Evolutionary conservation across 2,113 vertebrate genomes (phyloP).

Genomic region (Dissostichus mawsoni): DNA sequence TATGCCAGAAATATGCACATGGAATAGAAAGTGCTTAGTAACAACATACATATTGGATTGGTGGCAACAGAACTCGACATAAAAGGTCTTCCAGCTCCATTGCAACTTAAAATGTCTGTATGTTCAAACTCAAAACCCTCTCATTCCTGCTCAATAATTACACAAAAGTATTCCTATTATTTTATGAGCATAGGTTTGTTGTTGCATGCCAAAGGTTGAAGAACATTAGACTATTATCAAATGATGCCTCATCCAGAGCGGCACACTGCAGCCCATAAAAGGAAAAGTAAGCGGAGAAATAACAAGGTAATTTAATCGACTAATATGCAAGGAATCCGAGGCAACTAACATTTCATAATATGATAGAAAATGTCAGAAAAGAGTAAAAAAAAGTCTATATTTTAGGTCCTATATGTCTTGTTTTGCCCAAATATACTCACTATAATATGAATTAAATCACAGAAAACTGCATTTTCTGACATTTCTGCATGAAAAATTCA

Average conservation of each 20-base stretch:
- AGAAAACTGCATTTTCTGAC: too few relatives aligned
- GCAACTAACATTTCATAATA: too few relatives aligned
- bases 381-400: too few relatives aligned
- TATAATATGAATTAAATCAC: too few relatives aligned
- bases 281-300: constrained; percentile 7
- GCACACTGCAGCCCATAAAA: constrained; percentile 15
- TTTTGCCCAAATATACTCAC: too few relatives aligned
- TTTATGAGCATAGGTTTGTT: background rate
- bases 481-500: too few relatives aligned
- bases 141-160: constrained; percentile 12
- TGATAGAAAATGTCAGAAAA: too few relatives aligned
- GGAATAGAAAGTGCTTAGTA: background rate
- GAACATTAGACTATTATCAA: background rate
- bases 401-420: too few relatives aligned
- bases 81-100: too few relatives aligned
- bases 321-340: background rate
- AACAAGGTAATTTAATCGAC: constrained; percentile 8
- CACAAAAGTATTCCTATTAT: constrained; percentile 11
- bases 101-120: constrained; percentile 5
- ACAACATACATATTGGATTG: background rate
- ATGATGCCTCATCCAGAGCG: background rate
- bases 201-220: background rate
- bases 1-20: background rate
- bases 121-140: background rate
- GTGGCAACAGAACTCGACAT: too few relatives aligned